Percentiles rank a stretch among this genome's conserved stretches.
Evolutionary conservation across 2,797 vertebrate species (phyloP).

Genomic region (Falco cherrug): DNA sequence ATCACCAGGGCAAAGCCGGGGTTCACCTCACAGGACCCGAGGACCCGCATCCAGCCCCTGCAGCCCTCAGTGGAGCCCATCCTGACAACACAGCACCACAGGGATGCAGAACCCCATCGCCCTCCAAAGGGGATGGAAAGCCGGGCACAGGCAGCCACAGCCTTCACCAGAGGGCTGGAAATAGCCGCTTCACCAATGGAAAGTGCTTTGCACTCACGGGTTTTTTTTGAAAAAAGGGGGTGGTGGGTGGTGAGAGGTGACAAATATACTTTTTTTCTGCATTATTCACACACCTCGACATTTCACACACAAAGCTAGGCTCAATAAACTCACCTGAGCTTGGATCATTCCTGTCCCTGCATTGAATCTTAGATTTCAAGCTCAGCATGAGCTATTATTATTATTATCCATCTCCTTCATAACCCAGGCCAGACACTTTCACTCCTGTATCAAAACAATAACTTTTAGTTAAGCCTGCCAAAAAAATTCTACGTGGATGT

Average conservation of each 20-base stretch:
- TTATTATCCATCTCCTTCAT: background rate
- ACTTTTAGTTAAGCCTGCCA: background rate
- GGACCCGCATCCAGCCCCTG: background rate
- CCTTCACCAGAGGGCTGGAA: background rate
- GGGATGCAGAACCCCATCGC: background rate
- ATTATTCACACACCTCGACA: background rate
- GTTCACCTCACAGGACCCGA: background rate
- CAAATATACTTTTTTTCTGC: background rate
- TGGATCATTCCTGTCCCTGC: background rate
- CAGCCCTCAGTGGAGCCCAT: background rate
- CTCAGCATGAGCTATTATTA: background rate
- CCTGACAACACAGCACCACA: fast-evolving
- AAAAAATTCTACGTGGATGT: background rate
- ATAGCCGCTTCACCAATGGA: background rate
- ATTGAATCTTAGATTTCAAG: background rate
- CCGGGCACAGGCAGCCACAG: fast-evolving
- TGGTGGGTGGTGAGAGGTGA: background rate
- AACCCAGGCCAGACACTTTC: background rate
- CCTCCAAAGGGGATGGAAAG: background rate
- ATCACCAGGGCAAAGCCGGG: fast-evolving
- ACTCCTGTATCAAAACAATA: background rate
- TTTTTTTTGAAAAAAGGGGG: fast-evolving
- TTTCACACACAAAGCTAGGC: background rate
- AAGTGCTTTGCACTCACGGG: background rate
- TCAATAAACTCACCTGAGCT: slow-evolving; percentile 4